phyloP scores from a whole-genome alignment of 2,113 vertebrate species.

The Hydropotes inermis region DNA sequence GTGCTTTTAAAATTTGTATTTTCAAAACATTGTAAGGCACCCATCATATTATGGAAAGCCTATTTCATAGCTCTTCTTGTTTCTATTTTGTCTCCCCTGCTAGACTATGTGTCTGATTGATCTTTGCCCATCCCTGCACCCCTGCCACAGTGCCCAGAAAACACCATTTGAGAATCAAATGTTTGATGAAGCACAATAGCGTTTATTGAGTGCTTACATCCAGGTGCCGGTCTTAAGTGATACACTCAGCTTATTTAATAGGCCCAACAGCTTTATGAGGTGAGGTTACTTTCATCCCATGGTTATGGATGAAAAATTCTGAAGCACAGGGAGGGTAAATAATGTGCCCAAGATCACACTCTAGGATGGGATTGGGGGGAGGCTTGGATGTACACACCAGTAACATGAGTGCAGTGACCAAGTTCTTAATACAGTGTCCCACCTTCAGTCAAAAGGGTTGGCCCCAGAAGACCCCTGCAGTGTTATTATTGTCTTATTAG shows the following conservation, averaged over 20 bases:
- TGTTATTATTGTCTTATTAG: neutral
- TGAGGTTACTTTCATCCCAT: neutral
- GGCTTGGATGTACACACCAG: neutral
- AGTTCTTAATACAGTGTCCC: neutral
- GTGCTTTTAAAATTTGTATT: slow-evolving; percentile 31
- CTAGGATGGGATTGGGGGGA: neutral
- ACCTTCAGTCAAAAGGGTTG: neutral
- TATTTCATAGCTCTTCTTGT: neutral
- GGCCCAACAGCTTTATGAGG: neutral
- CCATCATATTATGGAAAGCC: neutral
- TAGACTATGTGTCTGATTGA: neutral
- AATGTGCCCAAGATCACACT: neutral
- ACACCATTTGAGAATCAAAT: neutral
- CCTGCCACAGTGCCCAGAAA: neutral
- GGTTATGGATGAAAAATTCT: neutral
- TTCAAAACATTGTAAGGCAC: neutral
- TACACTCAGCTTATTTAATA: neutral
- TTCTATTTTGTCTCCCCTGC: neutral
- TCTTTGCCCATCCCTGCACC: neutral
- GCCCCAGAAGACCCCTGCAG: neutral
- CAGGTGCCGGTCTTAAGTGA: neutral
- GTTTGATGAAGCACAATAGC: neutral
- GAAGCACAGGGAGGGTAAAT: neutral
- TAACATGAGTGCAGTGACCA: neutral
- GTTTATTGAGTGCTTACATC: neutral